A percentile compares a stretch with the other conserved stretches of the same genome.
These are phyloP conservation scores for Mercenaria mercenaria DNA, from an alignment of 1,140 invertebrate species.

Conservation along the genomic window DNA sequence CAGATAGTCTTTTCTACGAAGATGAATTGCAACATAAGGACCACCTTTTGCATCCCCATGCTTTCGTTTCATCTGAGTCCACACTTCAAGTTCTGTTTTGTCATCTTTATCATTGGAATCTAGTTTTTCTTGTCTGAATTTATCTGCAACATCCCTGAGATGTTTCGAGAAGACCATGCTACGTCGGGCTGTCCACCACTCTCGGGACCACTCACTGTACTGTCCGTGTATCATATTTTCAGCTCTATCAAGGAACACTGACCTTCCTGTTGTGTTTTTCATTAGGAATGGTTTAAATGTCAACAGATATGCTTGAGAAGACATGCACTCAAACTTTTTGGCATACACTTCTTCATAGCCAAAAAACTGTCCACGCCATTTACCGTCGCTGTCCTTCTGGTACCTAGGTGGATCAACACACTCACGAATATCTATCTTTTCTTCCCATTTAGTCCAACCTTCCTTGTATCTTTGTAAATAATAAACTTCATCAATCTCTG, in stretches of 20 bases:
- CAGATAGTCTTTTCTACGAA: conserved; percentile 94
- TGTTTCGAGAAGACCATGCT: conserved; percentile 95
- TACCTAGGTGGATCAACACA: conserved; percentile 75
- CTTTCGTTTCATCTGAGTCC: conserved; percentile 88
- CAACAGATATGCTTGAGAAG: conserved; percentile 91
- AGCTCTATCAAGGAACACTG: conserved; percentile 62
- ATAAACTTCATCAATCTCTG: conserved; percentile 91
- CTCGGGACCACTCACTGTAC: conserved; percentile 78
- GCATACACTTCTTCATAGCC: conserved; percentile 89
- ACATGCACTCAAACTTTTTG: conserved; percentile 89
- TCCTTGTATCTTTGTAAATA: conserved; percentile 95
- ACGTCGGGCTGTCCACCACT: conserved; percentile 87
- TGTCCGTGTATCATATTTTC: conserved; percentile 75
- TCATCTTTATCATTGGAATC: conserved; percentile 90
- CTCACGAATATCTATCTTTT: conserved; percentile 91
- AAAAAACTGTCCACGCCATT: conserved; percentile 89
- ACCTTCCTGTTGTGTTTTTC: conserved; percentile 77
- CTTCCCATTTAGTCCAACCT: conserved; percentile 92
- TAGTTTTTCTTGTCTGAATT: conserved; percentile 90
- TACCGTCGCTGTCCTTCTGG: conserved; percentile 74
- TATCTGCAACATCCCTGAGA: conserved; percentile 90
- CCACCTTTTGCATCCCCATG: conserved; percentile 88
- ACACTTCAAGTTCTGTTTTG: conserved; percentile 88
- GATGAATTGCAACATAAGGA: conserved; percentile 93
- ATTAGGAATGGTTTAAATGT: conserved; percentile 82